Base-by-base conservation (phyloP, 1,140 invertebrate genomes). In the Rhagoletis pomonella region DNA sequence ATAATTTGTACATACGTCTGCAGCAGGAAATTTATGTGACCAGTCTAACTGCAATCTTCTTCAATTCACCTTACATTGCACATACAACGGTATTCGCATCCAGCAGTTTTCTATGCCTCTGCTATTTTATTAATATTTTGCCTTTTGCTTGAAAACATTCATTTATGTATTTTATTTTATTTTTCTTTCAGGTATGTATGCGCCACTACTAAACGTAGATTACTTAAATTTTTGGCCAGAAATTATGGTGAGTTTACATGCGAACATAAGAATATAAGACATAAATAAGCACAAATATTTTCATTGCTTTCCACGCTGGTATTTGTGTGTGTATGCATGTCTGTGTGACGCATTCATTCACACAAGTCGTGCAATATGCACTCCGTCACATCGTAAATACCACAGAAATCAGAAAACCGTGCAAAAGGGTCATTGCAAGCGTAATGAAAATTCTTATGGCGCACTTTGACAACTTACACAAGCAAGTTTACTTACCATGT, bases 1-100 rank as follows among this genome's bases (percentile, higher is more conserved):
- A 69, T 87, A 87, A 87, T 87, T 87, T 87, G 86, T 87, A n/a
- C n/a, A n/a, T n/a, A 64, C 86, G 86, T 87, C 86, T 87, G 64
- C 64, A 67, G 29, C 47, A 67, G 14, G 64, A 67, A 87, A 87
- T 87, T 87, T 87, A 87, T 87, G 86, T 58, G 58, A n/a, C 58
- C 47, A 47, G 62, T 81, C 73, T 81, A 81, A 81, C 44, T 81
- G 73, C n/a, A 81, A 81, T 58, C 55, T 81, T 81, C n/a, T 2
- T n/a, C n/a, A 81, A 81, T 17, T 55, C n/a, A 10, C n/a, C 6
- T 42, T 10, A 12, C 5, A 7, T 29, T 29, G 29, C 6, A 19
- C 47, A 81, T 55, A 55, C 47, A 19, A 9, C 44, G n/a, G 19
- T 29, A 62, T 67, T 9, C 29, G 17, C 17, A 0, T 67, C 6